These are phyloP conservation scores for Eonycteris spelaea DNA, from an alignment of 2,113 vertebrate species.

Conservation along the genomic window DNA sequence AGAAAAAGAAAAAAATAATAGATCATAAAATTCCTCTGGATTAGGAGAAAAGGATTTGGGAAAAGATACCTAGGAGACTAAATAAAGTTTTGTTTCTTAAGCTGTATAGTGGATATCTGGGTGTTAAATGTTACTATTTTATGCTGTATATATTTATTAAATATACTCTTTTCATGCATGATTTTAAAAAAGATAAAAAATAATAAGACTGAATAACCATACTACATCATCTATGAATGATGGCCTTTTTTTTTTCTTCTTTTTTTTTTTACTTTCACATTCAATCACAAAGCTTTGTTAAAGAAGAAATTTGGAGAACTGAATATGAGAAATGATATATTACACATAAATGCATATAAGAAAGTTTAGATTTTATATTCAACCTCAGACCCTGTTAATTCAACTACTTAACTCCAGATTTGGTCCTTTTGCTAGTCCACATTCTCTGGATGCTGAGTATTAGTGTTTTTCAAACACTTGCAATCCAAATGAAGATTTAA, in stretches of 20 bases:
- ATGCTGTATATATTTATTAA: background rate
- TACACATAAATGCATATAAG: background rate
- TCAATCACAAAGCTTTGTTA: background rate
- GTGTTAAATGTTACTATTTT: background rate
- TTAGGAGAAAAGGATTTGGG: background rate
- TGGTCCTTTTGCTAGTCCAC: background rate
- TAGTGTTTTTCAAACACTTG: background rate
- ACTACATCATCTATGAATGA: background rate
- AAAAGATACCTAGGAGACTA: background rate
- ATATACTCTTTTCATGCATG: background rate
- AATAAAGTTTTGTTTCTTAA: background rate
- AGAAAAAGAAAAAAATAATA: background rate
- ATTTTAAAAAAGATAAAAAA: background rate
- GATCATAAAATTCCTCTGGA: background rate
- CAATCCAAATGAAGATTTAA: slow-evolving; percentile 3
- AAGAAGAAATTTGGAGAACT: background rate
- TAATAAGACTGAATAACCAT: background rate
- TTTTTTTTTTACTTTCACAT: background rate
- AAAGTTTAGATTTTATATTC: background rate
- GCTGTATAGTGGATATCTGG: background rate
- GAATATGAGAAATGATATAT: background rate
- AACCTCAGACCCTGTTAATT: background rate
- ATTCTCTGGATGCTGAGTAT: background rate
- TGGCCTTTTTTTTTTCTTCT: background rate
- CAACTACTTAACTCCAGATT: background rate